Conservation (phyloP, 2,888 invertebrate genomes). For the Mythimna pallens region DNA sequence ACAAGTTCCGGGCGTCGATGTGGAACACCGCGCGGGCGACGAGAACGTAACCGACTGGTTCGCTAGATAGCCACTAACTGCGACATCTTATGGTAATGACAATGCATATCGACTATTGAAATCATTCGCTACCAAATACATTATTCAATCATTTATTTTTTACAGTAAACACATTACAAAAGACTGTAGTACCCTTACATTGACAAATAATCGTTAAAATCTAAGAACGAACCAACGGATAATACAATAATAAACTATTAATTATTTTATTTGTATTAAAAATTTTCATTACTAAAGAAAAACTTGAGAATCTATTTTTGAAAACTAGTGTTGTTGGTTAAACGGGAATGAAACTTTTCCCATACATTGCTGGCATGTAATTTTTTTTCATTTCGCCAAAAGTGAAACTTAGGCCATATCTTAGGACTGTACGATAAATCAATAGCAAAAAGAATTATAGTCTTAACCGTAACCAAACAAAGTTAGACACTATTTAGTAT, state of each 20-base stretch:
- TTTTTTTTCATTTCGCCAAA: no score
- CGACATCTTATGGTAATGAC: conserved; percentile 51
- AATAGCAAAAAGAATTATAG: no score
- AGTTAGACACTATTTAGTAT: no score
- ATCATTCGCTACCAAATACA: conserved; percentile 79
- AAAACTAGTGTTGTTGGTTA: conserved; percentile 35
- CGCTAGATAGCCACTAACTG: conserved; percentile 44
- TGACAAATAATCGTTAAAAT: conserved; percentile 72
- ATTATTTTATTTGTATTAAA: conserved; percentile 38
- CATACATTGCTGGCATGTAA: no score
- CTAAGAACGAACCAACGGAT: conserved; percentile 68
- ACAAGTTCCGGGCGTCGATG: conserved; percentile 41
- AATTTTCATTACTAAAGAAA: conserved; percentile 25
- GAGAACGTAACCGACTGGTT: conserved; percentile 29
- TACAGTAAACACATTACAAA: conserved; percentile 83
- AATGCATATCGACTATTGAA: conserved; percentile 72
- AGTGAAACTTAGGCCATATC: no score
- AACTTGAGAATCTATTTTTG: conserved; percentile 34
- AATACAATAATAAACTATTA: conserved; percentile 57
- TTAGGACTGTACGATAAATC: no score
- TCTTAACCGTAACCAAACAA: no score
- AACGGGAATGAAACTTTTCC: not conserved
- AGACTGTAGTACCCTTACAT: conserved; percentile 83
- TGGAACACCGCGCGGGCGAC: conserved; percentile 37
- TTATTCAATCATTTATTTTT: conserved; percentile 79